Percentiles rank a stretch among this genome's conserved stretches.
Evolutionary conservation across 2,113 vertebrate species (phyloP).

Genomic region (Pangasianodon hypophthalmus): DNA sequence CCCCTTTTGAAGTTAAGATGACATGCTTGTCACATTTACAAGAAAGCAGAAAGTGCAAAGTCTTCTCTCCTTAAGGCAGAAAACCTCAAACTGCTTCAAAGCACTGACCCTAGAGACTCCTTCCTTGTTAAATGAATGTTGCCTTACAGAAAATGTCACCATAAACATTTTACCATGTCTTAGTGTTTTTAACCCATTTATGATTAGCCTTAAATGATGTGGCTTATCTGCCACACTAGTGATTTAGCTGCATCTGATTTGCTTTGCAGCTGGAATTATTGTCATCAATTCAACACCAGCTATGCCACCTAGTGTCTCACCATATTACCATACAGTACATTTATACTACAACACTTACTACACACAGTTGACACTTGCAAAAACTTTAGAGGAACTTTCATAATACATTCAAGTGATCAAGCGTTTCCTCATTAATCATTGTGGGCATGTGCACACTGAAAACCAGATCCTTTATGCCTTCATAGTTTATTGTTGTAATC

Average conservation of each 20-base stretch:
- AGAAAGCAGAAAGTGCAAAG: too few relatives aligned
- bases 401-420: too few relatives aligned
- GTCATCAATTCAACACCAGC: background rate
- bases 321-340: background rate
- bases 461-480: too few relatives aligned
- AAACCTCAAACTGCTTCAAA: background rate
- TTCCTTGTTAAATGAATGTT: background rate
- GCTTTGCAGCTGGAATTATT: background rate
- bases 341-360: too few relatives aligned
- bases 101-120: background rate
- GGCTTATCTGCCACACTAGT: background rate
- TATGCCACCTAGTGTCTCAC: background rate
- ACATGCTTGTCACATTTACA: too few relatives aligned
- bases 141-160: background rate
- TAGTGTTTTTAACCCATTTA: background rate
- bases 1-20: background rate
- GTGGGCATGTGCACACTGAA: too few relatives aligned
- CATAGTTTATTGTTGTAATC: too few relatives aligned
- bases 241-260: background rate
- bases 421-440: background rate
- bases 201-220: background rate
- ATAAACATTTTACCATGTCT: background rate
- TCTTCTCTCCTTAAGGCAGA: background rate
- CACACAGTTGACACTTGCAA: too few relatives aligned
- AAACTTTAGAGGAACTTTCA: too few relatives aligned